phyloP scores from a whole-genome alignment of 2,888 invertebrate species.

The Caenorhabditis sinica region DNA sequence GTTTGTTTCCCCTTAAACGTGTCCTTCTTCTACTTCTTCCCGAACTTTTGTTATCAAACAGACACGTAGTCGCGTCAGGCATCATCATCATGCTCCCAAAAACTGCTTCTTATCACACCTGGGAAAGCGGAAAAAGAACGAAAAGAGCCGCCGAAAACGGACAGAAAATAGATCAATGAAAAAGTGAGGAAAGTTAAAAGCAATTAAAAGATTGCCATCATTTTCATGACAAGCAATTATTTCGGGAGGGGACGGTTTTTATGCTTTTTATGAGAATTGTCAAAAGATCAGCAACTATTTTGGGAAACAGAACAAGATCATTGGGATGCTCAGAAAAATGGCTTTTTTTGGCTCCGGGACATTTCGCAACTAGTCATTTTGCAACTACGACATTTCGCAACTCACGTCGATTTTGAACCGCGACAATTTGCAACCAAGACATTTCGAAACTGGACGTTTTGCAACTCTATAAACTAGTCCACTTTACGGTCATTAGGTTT shows the following conservation, averaged over 20 bases:
- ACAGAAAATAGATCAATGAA: constrained; percentile 7
- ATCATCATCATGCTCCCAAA: constrained; percentile 15
- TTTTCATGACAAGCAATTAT: too few species aligned
- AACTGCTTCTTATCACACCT: constrained; percentile 35
- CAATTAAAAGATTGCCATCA: constrained; percentile 44
- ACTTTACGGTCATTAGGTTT: too few species aligned
- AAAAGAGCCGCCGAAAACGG: neutral
- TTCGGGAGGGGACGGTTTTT: neutral
- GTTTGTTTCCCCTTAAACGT: constrained; percentile 37
- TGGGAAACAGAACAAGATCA: neutral
- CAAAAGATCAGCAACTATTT: constrained; percentile 42
- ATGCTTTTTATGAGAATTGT: neutral
- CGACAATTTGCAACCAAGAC: too few species aligned
- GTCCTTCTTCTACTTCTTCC: neutral
- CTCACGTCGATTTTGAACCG: too few species aligned
- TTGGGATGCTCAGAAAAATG: neutral
- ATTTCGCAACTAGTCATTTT: too few species aligned
- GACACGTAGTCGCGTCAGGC: constrained; percentile 39
- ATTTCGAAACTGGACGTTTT: too few species aligned
- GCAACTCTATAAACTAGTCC: too few species aligned
- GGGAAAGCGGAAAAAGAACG: neutral
- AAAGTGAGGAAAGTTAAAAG: neutral
- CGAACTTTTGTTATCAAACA: constrained; percentile 40
- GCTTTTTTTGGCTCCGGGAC: too few species aligned
- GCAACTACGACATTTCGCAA: too few species aligned